Evolutionary conservation across 2,888 invertebrate genomes (phyloP).

Genomic region (Ganaspis brasiliensis): DNA sequence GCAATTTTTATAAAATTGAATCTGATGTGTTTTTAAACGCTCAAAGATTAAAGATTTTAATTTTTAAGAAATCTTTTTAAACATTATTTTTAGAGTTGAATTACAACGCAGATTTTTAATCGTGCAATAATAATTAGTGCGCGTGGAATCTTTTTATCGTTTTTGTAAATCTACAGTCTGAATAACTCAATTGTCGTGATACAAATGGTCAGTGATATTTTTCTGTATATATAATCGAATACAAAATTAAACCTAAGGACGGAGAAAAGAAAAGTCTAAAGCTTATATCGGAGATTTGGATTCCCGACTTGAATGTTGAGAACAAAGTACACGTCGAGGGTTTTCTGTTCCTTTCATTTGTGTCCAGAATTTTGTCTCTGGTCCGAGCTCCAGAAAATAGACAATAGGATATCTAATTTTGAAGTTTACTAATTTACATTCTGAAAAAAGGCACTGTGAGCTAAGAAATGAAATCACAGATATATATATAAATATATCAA

Average conservation of each 20-base stretch:
- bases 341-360: slow-evolving; percentile 7
- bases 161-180: background rate
- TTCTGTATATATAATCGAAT: slow-evolving; percentile 73
- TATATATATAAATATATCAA: too few relatives aligned
- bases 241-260: slow-evolving; percentile 80
- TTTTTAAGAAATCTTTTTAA: too few relatives aligned
- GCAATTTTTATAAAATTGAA: too few relatives aligned
- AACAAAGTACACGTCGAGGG: background rate
- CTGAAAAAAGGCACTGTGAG: slow-evolving; percentile 18
- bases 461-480: slow-evolving; percentile 9
- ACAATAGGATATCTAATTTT: background rate
- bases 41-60: background rate
- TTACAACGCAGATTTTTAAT: slow-evolving; percentile 12
- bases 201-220: slow-evolving; percentile 60
- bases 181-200: slow-evolving; percentile 51
- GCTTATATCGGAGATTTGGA: slow-evolving; percentile 66
- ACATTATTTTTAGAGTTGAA: background rate
- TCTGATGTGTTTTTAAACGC: background rate
- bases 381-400: background rate
- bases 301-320: slow-evolving; percentile 51
- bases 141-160: background rate
- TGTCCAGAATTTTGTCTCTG: slow-evolving; percentile 4
- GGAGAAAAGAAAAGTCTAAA: slow-evolving; percentile 77
- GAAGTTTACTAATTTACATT: background rate
- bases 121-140: slow-evolving; percentile 46